Percentiles rank a stretch among this genome's conserved stretches.
Conservation (phyloP, 2,888 invertebrate species). For the Drosophila borealis region DNA sequence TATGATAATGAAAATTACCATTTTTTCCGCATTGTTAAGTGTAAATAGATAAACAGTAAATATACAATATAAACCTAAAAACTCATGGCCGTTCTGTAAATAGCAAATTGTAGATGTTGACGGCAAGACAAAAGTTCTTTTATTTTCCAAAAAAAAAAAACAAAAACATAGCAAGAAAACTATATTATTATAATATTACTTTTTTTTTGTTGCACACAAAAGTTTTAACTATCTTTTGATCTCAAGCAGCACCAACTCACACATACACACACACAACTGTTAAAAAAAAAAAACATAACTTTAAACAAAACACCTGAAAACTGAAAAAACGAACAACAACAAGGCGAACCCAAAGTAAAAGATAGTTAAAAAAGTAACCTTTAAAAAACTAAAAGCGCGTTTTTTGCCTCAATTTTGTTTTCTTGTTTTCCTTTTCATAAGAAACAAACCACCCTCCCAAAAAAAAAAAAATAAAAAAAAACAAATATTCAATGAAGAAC, state of each 20-base stretch:
- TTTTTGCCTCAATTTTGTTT: slow-evolving; percentile 15
- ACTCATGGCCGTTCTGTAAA: slow-evolving; percentile 59
- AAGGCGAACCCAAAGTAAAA: slow-evolving; percentile 69
- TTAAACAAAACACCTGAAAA: slow-evolving; percentile 32
- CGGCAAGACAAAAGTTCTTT: slow-evolving; percentile 43
- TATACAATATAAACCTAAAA: slow-evolving; percentile 30
- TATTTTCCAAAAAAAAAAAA: slow-evolving; percentile 29
- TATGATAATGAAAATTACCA: slow-evolving; percentile 1
- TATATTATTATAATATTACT: slow-evolving; percentile 13
- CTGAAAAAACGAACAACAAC: slow-evolving; percentile 33
- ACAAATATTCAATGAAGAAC: slow-evolving; percentile 1
- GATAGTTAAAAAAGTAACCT: slow-evolving; percentile 65
- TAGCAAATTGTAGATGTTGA: slow-evolving; percentile 52
- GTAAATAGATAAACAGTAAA: slow-evolving; percentile 59
- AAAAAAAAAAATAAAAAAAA: slow-evolving; percentile 24
- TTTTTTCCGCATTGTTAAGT: slow-evolving; percentile 57
- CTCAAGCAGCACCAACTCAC: slow-evolving; percentile 67
- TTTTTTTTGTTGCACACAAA: slow-evolving; percentile 44
- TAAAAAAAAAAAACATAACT: slow-evolving; percentile 32
- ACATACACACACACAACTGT: slow-evolving; percentile 39
- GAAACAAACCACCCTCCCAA: slow-evolving; percentile 15
- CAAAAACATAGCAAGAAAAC: slow-evolving; percentile 10
- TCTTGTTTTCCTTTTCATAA: slow-evolving; percentile 29
- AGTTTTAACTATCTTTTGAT: slow-evolving; percentile 82
- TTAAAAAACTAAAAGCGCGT: slow-evolving; percentile 6